Evolutionary conservation across 2,888 invertebrate genomes (phyloP), one percentile per base, ranked within the genome.

Genomic region (Spodoptera exigua): DNA sequence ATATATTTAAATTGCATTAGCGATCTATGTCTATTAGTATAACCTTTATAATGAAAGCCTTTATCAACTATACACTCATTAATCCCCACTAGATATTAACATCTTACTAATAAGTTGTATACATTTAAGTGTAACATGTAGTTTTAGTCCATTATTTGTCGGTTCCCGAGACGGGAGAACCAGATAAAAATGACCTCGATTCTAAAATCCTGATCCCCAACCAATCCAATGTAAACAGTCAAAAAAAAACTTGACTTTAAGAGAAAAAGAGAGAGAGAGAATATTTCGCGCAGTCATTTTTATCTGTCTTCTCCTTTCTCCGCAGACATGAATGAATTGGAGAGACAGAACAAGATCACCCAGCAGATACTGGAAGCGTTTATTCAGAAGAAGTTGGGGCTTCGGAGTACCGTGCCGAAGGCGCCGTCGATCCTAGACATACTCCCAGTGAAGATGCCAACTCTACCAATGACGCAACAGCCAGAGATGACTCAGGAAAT

Each of bases 331-430:
- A 94, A 95, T 74, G 96, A 97, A 88, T 88, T 97, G 87, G 96
- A 96, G 79, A 93, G 96, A 68, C 96, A 97, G 94, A 97, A 97
- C 93, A 95, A 95, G 88, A 97, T 97, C 87, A 97, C 97, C 34
- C 95, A 96, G 89, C 96, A 96, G 93, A 96, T 97, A 74, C 94
- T 97, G 72, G 96, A 96, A 82, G 96, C 96, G 61, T 97, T 95
- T 82, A 91, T 97, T 68, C 96, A 97, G 86, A 95, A 96, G 83
- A 95, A 96, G 41, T 85, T 97, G 43, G 96, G 96, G 54, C 94
- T 96, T 3, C 92, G 94, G 71, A 92, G 83, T 82, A 84, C 84
- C 72, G 75, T 88, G 77, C 81, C 95, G 41, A 90, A 88, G 56
- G 91, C 93, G 0, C 96, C 96, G 2, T 95, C 96, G 0, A 94